Evolutionary conservation across 2,797 vertebrate species (phyloP), one percentile per base, ranked within the genome.

Genomic region (Smutsia gigantea): DNA sequence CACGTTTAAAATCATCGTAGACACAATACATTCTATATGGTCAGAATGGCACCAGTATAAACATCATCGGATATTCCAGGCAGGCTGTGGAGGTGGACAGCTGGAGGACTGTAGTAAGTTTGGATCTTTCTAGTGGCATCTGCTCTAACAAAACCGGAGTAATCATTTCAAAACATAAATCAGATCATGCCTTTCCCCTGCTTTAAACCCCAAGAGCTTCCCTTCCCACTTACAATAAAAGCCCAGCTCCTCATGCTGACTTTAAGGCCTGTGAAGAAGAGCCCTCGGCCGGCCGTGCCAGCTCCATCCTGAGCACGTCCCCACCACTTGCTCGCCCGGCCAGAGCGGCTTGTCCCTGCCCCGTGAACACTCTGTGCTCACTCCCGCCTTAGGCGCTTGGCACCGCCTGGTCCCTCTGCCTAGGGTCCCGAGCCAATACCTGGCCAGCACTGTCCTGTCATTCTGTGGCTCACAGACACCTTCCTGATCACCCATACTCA

Each of bases 51-150:
- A 46, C 81, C 39, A 8, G 23, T 46, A 59, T 25, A 69, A 55
- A 59, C 18, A 17, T 49, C 96, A n/a, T 4, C 17, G 69, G 78
- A 6, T 77, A 87, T 68, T 81, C 91, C 0, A 5, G 87, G 74
- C 72, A 89, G 63, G 39, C 77, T 11, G 25, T 39, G 46, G 49
- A n/a, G 51, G 25, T 61, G 72, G 86, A 64, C 94, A 95, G 59
- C 95, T 95, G 83, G 53, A 66, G 57, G 72, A 57, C 49, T 11
- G 25, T 13, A 49, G 96, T 31, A 49, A 85, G 77, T 94, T 69
- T 95, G 82, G 46, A 89, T 95, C 92, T 92, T 96, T 64, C 92
- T 96, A 21, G 72, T 51, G 57, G 64, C 92, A 94, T 97, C 94
- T 96, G 96, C 89, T 96, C 89, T 92, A 31, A 87, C 6, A 14